Conservation (phyloP, 2,888 invertebrate species). For the Cerastis leucographa region DNA sequence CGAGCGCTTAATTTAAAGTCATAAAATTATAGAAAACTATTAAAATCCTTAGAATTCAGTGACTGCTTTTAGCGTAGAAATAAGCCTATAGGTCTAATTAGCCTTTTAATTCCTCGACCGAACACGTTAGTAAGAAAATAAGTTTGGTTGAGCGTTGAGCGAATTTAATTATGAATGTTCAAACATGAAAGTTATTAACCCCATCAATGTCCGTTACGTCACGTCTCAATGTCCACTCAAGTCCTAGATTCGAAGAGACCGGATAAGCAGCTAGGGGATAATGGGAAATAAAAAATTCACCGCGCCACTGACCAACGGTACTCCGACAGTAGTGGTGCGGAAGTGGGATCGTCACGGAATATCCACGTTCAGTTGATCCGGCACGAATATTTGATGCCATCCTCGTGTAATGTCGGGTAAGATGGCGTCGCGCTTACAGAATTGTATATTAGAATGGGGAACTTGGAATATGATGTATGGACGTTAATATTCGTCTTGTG, state of each 20-base stretch:
- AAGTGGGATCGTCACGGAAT: slow-evolving; percentile 61
- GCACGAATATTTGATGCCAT: slow-evolving; percentile 73
- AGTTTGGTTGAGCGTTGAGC: neutral
- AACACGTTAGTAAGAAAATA: neutral
- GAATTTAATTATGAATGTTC: neutral
- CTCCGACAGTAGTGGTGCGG: slow-evolving; percentile 65
- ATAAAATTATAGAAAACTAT: neutral
- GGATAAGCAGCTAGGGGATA: slow-evolving; percentile 83
- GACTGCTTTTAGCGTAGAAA: neutral
- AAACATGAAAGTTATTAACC: slow-evolving; percentile 38
- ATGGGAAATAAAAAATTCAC: slow-evolving; percentile 87
- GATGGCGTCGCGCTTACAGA: slow-evolving; percentile 56
- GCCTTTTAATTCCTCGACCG: neutral
- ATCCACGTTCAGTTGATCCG: slow-evolving; percentile 66
- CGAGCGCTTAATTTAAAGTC: neutral
- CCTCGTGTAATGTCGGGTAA: slow-evolving; percentile 59
- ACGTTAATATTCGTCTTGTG: slow-evolving; percentile 36
- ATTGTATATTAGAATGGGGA: slow-evolving; percentile 56
- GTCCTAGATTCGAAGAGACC: slow-evolving; percentile 79
- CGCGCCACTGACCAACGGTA: slow-evolving; percentile 67
- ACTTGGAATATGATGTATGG: slow-evolving; percentile 41
- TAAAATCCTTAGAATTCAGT: neutral
- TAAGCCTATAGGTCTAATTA: neutral
- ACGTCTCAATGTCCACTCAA: slow-evolving; percentile 67
- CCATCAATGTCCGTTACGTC: slow-evolving; percentile 65